Percentiles rank a stretch among this genome's conserved stretches.
phyloP scores from a whole-genome alignment of 2,113 vertebrate genomes.

The Pseudorectes ferrugineus region DNA sequence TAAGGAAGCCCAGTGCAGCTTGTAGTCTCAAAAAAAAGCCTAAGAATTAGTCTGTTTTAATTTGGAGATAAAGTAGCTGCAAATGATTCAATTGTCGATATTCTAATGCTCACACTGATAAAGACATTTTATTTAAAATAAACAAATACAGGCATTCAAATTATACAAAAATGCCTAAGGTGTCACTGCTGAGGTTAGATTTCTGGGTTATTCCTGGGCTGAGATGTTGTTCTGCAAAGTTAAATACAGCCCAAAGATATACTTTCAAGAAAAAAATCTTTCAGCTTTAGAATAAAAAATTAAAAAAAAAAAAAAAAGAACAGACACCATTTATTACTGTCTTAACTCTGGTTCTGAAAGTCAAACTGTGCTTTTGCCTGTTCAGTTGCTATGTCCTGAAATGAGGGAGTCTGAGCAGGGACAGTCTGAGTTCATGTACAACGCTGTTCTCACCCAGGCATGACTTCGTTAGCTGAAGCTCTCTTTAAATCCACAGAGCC shows the following conservation, averaged over 20 bases:
- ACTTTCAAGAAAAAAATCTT: not conserved
- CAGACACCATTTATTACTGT: not conserved
- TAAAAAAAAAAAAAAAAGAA: rapidly evolving
- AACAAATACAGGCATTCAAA: not conserved
- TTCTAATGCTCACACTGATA: not conserved
- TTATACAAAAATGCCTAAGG: not conserved
- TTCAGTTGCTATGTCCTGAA: not conserved
- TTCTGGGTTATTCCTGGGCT: not conserved
- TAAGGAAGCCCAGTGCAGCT: not conserved
- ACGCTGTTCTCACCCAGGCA: not conserved
- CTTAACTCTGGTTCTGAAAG: not conserved
- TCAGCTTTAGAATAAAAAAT: not conserved
- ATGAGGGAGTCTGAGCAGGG: not conserved
- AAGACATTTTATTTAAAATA: not conserved
- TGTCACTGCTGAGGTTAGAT: not conserved
- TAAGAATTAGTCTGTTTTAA: not conserved
- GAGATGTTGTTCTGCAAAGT: not conserved
- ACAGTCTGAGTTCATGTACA: not conserved
- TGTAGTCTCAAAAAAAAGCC: not conserved
- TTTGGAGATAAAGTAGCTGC: not conserved
- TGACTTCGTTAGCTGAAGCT: not conserved
- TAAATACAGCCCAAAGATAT: not conserved
- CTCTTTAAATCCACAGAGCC: not conserved
- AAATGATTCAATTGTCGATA: not conserved
- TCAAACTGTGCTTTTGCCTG: not conserved